Conservation (phyloP, 2,113 vertebrate genomes). For the Podarcis muralis region DNA sequence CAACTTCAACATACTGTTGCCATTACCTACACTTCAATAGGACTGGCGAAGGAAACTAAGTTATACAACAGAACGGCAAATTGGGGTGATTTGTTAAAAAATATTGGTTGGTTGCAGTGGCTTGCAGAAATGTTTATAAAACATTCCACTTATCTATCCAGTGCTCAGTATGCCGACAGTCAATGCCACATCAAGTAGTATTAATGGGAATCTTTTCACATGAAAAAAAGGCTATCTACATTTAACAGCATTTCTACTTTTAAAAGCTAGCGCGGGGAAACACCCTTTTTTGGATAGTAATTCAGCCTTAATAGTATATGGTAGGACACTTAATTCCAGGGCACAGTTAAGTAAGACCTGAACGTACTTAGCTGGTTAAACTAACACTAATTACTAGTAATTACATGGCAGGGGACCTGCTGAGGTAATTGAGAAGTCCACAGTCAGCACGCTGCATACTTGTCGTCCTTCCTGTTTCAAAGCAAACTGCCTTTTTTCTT, state of each 20-base stretch:
- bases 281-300: slow-evolving; percentile 38
- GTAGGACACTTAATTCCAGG: slow-evolving; percentile 50
- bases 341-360: slow-evolving; percentile 51
- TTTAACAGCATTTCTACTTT: slow-evolving; percentile 1
- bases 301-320: slow-evolving; percentile 23
- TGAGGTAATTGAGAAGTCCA: slow-evolving; percentile 64
- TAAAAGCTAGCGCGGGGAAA: background rate
- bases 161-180: background rate
- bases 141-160: slow-evolving; percentile 30
- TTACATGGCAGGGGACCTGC: slow-evolving; percentile 68
- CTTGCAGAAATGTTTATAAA: slow-evolving; percentile 44
- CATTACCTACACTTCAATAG: slow-evolving; percentile 20
- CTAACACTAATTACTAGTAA: slow-evolving; percentile 48
- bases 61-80: slow-evolving; percentile 8
- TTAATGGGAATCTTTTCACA: slow-evolving; percentile 19
- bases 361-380: slow-evolving; percentile 45
- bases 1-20: slow-evolving; percentile 29
- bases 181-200: slow-evolving; percentile 1
- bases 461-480: slow-evolving; percentile 47
- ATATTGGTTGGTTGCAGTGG: background rate
- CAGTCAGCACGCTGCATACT: slow-evolving; percentile 48
- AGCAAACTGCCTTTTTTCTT: slow-evolving; percentile 58
- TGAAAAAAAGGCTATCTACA: slow-evolving; percentile 23
- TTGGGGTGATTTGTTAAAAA: slow-evolving; percentile 20
- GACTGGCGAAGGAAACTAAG: slow-evolving; percentile 19